Conservation (phyloP, 2,888 invertebrate genomes). For the Cistogaster globosa region DNA sequence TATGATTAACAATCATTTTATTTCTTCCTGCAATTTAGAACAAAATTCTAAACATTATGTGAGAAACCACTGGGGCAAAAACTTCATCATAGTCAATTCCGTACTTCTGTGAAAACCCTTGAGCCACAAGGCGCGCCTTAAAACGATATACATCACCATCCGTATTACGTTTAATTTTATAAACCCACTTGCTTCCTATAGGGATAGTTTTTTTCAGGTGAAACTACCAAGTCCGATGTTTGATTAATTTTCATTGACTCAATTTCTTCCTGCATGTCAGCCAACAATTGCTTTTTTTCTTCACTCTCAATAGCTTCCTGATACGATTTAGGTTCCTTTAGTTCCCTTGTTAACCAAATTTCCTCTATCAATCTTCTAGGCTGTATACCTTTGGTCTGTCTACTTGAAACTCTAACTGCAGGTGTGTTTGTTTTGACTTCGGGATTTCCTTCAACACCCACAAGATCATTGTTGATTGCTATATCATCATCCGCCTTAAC, state of each 20-base stretch:
- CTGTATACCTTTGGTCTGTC: no score
- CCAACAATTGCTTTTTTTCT: constrained; percentile 38
- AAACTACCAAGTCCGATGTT: constrained; percentile 49
- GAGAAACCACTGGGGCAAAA: constrained; percentile 61
- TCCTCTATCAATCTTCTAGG: constrained; percentile 58
- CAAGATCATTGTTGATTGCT: constrained; percentile 36
- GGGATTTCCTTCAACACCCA: neutral
- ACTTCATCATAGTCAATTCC: no score
- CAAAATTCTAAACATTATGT: constrained; percentile 59
- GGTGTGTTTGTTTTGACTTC: neutral
- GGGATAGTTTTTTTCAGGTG: constrained; percentile 70
- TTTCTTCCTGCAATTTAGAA: constrained; percentile 41
- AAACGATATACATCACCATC: constrained; percentile 59
- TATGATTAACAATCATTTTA: constrained; percentile 51
- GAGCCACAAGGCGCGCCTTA: constrained; percentile 61
- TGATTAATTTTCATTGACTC: constrained; percentile 37
- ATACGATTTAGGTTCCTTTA: constrained; percentile 49
- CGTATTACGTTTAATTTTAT: constrained; percentile 39
- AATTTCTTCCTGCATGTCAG: constrained; percentile 51
- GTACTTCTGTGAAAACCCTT: constrained; percentile 62
- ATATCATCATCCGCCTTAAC: neutral
- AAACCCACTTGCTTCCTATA: constrained; percentile 72
- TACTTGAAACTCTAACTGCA: neutral
- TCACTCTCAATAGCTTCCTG: constrained; percentile 26
- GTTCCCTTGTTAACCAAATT: constrained; percentile 22